Conservation (phyloP, 2,113 vertebrate species). For the Sminthopsis crassicaudata region DNA sequence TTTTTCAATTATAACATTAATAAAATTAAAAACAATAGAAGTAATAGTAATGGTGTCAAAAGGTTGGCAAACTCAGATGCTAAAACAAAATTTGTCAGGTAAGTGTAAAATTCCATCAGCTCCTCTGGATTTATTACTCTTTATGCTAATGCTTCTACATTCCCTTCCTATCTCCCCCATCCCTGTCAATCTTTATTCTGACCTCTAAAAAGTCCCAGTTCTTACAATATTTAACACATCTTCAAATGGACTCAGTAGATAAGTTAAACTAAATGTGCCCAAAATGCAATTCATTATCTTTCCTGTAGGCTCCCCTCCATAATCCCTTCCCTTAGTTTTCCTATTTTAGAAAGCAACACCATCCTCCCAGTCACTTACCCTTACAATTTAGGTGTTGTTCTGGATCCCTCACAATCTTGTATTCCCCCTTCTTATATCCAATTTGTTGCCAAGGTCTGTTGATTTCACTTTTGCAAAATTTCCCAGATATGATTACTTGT, state of each 20-base stretch:
- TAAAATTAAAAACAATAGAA: constrained; percentile 23
- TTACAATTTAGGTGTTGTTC: background rate
- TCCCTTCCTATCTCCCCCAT: no score
- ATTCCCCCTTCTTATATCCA: no score
- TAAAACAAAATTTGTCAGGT: constrained; percentile 27
- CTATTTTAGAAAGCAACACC: background rate
- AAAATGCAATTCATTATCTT: background rate
- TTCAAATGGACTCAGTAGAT: background rate
- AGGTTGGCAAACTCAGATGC: background rate
- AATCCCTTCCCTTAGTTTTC: background rate
- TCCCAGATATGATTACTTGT: background rate
- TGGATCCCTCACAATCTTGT: background rate
- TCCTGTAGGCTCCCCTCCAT: background rate
- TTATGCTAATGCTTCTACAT: background rate
- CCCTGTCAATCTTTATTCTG: background rate
- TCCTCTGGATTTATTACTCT: background rate
- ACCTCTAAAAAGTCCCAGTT: background rate
- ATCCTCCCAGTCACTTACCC: background rate
- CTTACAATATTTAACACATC: background rate
- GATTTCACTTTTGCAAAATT: background rate
- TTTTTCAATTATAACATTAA: background rate
- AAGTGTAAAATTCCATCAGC: constrained; percentile 15
- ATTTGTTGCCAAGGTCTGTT: background rate
- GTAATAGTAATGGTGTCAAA: background rate
- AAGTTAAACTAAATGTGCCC: background rate